Evolutionary conservation across 2,888 invertebrate genomes (phyloP).

Genomic region (Prosopocoilus inquinatus): DNA sequence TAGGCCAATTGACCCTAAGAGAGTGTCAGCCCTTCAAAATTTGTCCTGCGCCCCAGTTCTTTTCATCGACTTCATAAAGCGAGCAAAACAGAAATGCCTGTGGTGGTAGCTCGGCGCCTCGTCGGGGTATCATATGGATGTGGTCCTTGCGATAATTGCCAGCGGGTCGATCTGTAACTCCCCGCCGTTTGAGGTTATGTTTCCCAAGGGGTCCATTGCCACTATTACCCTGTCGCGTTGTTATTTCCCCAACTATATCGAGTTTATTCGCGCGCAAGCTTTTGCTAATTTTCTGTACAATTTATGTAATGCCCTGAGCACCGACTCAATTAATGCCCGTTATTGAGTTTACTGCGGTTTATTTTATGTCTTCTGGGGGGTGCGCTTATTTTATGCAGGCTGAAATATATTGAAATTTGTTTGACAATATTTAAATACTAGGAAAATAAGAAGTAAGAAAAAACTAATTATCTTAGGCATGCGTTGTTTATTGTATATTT

Average conservation of each 20-base stretch:
- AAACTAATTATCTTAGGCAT: no score
- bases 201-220: constrained; percentile 49
- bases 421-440: no score
- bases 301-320: constrained; percentile 32
- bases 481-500: no score
- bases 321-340: constrained; percentile 9
- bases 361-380: constrained; percentile 6
- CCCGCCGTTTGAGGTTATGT: constrained; percentile 48
- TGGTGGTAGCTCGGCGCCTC: constrained; percentile 25
- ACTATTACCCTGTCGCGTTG: constrained; percentile 49
- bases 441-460: no score
- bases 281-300: constrained; percentile 35
- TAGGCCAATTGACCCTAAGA: constrained; percentile 8
- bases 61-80: neutral
- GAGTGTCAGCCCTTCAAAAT: neutral
- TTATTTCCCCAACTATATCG: constrained; percentile 37
- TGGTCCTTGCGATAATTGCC: constrained; percentile 42
- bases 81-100: constrained; percentile 4
- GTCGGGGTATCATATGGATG: constrained; percentile 34
- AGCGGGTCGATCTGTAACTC: constrained; percentile 41
- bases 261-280: constrained; percentile 25
- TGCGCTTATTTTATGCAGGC: no score
- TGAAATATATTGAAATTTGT: no score
- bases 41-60: constrained; percentile 26
- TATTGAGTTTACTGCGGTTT: constrained; percentile 17